Evolutionary conservation across 2,888 invertebrate genomes (phyloP), one percentile per base, ranked within the genome.

Genomic region (Metopia argyrocephala): DNA sequence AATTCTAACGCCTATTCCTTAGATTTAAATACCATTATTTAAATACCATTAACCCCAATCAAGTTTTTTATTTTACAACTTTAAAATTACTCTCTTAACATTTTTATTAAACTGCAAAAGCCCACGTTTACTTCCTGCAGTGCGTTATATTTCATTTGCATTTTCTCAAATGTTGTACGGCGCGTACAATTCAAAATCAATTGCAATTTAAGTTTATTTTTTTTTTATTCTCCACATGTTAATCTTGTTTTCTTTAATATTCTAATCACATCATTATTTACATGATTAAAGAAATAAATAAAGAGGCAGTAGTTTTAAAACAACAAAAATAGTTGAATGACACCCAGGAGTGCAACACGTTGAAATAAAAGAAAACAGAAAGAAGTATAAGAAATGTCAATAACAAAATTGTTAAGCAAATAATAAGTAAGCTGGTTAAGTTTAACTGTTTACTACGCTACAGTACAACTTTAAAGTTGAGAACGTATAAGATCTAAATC

Each of bases 231-330:
- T 38, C 38, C 12, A 15, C 38, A 38, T 15, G 38, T 38, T 38
- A 54, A 54, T 25, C 15, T 15, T 54, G 25, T 54, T 54, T 54
- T 38, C 1, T 12, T 38, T 46, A 52, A 31, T 38, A 76, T 80
- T 76, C 69, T 73, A 57, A 73, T 80, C 80, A 69, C 80, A 76
- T 54, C 57, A 65, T 78, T 78, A 80, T 74, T 81, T 74, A 69
- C 73, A 80, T 54, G 65, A 69, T 54, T 61, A 48, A 48, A 23
- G n/a, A 62, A 28, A 61, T 48, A 57, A 71, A 50, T 12, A 59
- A 45, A 27, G 54, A 28, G 57, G 31, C 27, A 65, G 59, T 50
- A 57, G 65, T 27, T 59, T 56, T 57, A 5, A 61, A 45, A 64
- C 50, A 59, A 57, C 57, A 64, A 69, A 68, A 69, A 64, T 25